Percentiles rank a stretch among this genome's conserved stretches.
Evolutionary conservation across 2,888 invertebrate genomes (phyloP).

Genomic region (Harmothoe impar): DNA sequence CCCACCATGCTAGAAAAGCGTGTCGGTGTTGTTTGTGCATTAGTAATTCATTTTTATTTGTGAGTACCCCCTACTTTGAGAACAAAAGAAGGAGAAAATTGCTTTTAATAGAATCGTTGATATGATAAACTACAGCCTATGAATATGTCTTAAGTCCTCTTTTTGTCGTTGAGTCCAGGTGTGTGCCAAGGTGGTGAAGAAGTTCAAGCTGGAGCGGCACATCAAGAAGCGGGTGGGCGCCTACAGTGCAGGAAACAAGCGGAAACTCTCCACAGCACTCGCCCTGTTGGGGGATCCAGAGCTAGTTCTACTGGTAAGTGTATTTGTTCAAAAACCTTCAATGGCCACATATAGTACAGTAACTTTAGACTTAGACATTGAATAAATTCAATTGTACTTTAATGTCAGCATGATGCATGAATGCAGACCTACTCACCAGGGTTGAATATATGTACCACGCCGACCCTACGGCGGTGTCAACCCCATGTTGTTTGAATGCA

Average conservation of each 20-base stretch:
- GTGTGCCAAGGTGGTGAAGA: not conserved
- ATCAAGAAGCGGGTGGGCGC: constrained; percentile 78
- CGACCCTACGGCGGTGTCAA: not conserved
- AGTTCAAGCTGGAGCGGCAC: constrained; percentile 65
- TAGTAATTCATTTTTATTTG: too few relatives aligned
- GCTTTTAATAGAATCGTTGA: too few relatives aligned
- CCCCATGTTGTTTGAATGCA: not conserved
- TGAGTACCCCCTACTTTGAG: too few relatives aligned
- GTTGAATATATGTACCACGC: not conserved
- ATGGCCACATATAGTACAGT: too few relatives aligned
- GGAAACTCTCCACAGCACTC: constrained; percentile 84
- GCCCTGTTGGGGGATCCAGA: constrained; percentile 84
- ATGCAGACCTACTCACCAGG: not conserved
- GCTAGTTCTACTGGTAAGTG: constrained; percentile 82
- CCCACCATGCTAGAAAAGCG: not conserved
- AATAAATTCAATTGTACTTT: not conserved
- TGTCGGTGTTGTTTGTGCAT: too few relatives aligned
- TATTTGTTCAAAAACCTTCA: too few relatives aligned
- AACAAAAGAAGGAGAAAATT: too few relatives aligned
- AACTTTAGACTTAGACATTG: too few relatives aligned
- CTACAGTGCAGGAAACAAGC: constrained; percentile 84
- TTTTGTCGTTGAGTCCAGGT: not conserved
- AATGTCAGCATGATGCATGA: not conserved
- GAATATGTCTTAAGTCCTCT: too few relatives aligned
- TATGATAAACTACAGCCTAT: too few relatives aligned